Evolutionary conservation across 2,888 invertebrate species (phyloP).

Genomic region (Aspidapion aeneum): DNA sequence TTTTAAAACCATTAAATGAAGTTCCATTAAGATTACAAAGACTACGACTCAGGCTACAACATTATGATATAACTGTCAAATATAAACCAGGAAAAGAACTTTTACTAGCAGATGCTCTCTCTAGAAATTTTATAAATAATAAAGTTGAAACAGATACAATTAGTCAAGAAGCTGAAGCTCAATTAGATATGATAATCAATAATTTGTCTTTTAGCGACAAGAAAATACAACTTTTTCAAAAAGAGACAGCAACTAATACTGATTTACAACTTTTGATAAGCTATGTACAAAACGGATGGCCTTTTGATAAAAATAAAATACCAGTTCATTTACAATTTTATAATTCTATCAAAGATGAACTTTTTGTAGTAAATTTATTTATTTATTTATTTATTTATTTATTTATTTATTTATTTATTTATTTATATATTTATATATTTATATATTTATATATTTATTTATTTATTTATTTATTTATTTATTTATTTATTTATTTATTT

Average conservation of each 20-base stretch:
- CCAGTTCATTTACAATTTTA: conserved; percentile 3
- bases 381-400: too few species aligned
- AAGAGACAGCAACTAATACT: conserved; percentile 6
- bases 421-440: too few species aligned
- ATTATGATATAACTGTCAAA: conserved; percentile 21
- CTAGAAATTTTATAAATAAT: conserved; percentile 1
- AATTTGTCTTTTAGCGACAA: conserved; percentile 3
- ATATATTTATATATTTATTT: too few species aligned
- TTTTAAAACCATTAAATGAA: conserved; percentile 22
- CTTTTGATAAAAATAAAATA: conserved; percentile 10
- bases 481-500: too few species aligned
- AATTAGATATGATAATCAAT: conserved; percentile 8
- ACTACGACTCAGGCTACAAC: conserved; percentile 15
- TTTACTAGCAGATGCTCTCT: conserved; percentile 21
- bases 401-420: too few species aligned
- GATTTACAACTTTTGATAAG: conserved; percentile 10
- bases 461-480: too few species aligned
- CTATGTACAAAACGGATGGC: conserved; percentile 16
- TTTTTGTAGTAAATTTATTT: conserved; percentile 4
- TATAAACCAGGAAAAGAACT: conserved; percentile 25
- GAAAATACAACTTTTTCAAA: neutral
- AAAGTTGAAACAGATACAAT: too few species aligned
- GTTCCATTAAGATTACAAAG: conserved; percentile 19
- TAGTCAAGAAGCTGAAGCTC: neutral
- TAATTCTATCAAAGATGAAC: conserved; percentile 11